phyloP scores from a whole-genome alignment of 2,797 vertebrate species.

The Dicrostonyx torquatus region DNA sequence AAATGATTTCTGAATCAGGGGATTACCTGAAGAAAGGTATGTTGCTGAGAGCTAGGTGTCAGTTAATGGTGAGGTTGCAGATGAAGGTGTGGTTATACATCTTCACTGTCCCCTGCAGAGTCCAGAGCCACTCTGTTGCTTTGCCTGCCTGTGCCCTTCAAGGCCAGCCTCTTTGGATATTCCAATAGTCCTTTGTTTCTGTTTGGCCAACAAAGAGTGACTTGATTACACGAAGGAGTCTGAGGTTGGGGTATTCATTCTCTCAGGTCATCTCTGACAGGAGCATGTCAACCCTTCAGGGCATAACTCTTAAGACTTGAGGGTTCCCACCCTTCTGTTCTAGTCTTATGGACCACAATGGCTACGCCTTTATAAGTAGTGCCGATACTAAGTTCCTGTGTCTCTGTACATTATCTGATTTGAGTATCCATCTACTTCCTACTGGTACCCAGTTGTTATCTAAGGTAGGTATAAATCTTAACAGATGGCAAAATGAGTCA shows the following conservation, averaged over 20 bases:
- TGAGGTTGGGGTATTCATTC: background rate
- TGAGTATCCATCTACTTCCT: background rate
- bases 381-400: background rate
- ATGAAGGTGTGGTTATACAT: background rate
- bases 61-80: background rate
- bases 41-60: background rate
- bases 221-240: background rate
- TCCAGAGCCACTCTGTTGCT: background rate
- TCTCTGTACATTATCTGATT: constrained; percentile 9
- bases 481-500: constrained; percentile 4
- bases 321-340: background rate
- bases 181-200: background rate
- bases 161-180: background rate
- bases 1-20: background rate
- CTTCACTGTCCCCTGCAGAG: background rate
- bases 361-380: background rate
- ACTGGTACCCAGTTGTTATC: background rate
- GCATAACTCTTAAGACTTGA: background rate
- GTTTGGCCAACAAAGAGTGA: background rate
- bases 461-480: background rate
- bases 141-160: background rate
- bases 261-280: background rate
- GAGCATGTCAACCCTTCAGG: background rate
- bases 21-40: background rate
- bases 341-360: background rate